Conservation (phyloP, 1,140 invertebrate species). For the Leptopilina boulardi region DNA sequence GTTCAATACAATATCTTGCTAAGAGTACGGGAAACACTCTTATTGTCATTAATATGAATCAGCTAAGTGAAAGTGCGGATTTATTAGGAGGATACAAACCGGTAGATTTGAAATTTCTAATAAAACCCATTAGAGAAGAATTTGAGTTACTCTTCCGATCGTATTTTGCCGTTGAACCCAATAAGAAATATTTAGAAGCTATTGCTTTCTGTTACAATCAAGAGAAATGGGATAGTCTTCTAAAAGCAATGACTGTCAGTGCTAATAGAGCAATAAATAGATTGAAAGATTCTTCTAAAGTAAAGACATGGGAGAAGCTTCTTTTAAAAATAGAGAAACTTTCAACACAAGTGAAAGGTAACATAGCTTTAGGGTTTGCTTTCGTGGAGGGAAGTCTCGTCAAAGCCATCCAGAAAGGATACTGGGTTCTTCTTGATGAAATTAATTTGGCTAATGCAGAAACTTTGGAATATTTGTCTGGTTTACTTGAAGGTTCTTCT, state of each 20-base stretch:
- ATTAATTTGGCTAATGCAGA: conserved; percentile 98
- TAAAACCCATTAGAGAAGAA: conserved; percentile 88
- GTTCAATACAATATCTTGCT: conserved; percentile 95
- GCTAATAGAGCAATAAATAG: conserved; percentile 82
- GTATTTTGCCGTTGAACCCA: conserved; percentile 88
- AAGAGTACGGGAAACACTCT: conserved; percentile 89
- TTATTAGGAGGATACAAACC: conserved; percentile 98
- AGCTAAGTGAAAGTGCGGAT: conserved; percentile 98
- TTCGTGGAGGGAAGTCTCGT: conserved; percentile 96
- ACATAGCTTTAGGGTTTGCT: conserved; percentile 89
- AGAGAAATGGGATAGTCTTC: conserved; percentile 83
- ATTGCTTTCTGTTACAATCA: conserved; percentile 85
- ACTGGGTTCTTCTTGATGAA: conserved; percentile 98
- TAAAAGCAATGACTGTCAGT: conserved; percentile 87
- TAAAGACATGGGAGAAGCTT: conserved; percentile 80
- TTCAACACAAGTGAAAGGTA: conserved; percentile 81
- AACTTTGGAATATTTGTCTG: conserved; percentile 95
- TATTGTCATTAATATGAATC: conserved; percentile 99
- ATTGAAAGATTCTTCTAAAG: conserved; percentile 61
- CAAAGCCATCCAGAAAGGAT: conserved; percentile 90
- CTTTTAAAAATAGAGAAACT: conserved; percentile 84
- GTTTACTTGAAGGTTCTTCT: conserved; percentile 89
- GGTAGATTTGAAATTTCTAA: conserved; percentile 90
- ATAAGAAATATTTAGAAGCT: conserved; percentile 89
- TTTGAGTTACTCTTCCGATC: conserved; percentile 90